Percentiles rank a stretch among this genome's conserved stretches.
phyloP scores from a whole-genome alignment of 2,888 invertebrate genomes.

The Tuta absoluta region DNA sequence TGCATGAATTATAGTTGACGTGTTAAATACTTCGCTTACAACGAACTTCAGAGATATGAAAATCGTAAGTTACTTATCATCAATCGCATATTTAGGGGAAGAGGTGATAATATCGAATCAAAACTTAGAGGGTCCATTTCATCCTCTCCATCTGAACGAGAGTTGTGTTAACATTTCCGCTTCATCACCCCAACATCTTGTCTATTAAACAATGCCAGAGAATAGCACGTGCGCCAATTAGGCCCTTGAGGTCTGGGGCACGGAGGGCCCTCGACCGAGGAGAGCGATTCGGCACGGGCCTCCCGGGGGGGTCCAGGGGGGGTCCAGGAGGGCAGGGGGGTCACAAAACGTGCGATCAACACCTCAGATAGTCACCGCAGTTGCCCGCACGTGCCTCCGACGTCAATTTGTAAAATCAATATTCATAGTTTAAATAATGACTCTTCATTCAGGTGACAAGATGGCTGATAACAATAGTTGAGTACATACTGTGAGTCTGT shows the following conservation, averaged over 20 bases:
- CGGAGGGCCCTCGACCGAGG: slow-evolving; percentile 28
- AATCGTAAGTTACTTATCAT: neutral
- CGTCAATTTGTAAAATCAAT: slow-evolving; percentile 42
- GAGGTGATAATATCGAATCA: neutral
- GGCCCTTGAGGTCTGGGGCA: slow-evolving; percentile 31
- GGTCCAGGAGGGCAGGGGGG: slow-evolving; percentile 35
- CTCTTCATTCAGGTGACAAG: neutral
- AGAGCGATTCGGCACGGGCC: slow-evolving; percentile 65
- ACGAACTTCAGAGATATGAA: neutral
- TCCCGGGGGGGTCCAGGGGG: slow-evolving; percentile 36
- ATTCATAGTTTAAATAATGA: slow-evolving; percentile 38
- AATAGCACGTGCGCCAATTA: slow-evolving; percentile 32
- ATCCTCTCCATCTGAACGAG: neutral
- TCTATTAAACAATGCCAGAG: slow-evolving; percentile 21
- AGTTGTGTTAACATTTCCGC: slow-evolving; percentile 19
- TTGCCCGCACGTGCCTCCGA: slow-evolving; percentile 37
- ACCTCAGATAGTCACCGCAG: slow-evolving; percentile 38
- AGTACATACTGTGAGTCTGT: no score
- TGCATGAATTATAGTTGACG: no score
- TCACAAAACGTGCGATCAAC: slow-evolving; percentile 47
- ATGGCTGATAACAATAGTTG: slow-evolving; percentile 14
- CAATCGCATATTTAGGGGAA: neutral
- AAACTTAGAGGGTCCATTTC: neutral
- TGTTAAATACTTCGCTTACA: no score
- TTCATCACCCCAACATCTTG: slow-evolving; percentile 30